Base-by-base conservation (phyloP, 2,797 vertebrate genomes). In the Rhynchotus rufescens region DNA sequence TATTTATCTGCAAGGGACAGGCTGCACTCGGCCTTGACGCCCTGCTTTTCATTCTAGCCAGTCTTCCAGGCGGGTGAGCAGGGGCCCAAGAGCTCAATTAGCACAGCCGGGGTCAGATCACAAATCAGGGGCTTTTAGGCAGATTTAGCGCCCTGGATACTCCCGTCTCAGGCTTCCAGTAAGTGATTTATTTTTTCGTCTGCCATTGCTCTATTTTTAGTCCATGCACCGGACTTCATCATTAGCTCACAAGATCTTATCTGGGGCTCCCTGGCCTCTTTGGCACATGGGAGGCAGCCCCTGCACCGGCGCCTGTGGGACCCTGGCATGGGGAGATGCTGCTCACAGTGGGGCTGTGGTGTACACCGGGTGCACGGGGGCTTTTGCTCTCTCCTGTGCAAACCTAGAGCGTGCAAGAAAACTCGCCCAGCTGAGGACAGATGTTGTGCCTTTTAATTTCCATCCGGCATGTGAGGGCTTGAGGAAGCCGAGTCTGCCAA, bases 161-260 rank as follows among this genome's bases (percentile, higher is more conserved):
- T 90, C 80, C 78, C 2, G 2, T 47, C n/a, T 45, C 32, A 9
- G 32, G 12, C 32, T 28, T 26, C 54, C 47, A 66, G 15, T 26
- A 45, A 84, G 74, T 94, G 83, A 86, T 93, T 89, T 74, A 80
- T 92, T 71, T 89, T 69, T 76, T 10, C 12, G 32, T 59, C 57
- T 87, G 68, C 62, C 76, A 45, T 49, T 77, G 80, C 66, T 71
- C 94, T 91, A 89, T 75, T 95, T 95, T 92, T 74, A 96, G 34
- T 54, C 45, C 73, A 6, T 64, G 30, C 77, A 25, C 81, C 86
- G 66, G 32, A 86, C 47, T 74, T 89, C 73, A 67, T 91, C 26
- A 12, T 88, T 61, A 71, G 65, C 83, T 80, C 79, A 15, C 4
- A 76, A 95, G 72, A 42, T 64, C 69, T 88, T 79, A 52, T 40